phyloP scores from a whole-genome alignment of 2,888 invertebrate genomes.

The Hemistola chrysoprasaria region DNA sequence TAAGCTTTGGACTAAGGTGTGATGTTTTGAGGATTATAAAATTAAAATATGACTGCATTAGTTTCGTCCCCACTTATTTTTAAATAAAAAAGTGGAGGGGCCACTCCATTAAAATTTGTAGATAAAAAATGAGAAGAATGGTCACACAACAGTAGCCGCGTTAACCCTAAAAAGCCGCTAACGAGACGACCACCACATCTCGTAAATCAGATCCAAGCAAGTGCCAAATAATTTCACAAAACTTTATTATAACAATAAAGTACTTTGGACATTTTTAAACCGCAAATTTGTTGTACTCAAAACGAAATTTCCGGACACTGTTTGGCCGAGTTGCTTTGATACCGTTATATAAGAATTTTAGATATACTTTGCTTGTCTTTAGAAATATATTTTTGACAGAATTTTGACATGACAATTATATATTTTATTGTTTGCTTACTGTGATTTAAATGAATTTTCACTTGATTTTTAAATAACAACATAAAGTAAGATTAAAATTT shows the following conservation, averaged over 20 bases:
- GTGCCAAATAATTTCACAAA: conserved; percentile 42
- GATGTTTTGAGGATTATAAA: background rate
- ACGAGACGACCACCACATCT: conserved; percentile 5
- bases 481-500: too few species aligned
- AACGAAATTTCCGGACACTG: conserved; percentile 27
- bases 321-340: conserved; percentile 6
- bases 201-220: conserved; percentile 40
- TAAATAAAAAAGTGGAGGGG: too few species aligned
- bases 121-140: too few species aligned
- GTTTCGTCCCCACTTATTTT: too few species aligned
- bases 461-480: too few species aligned
- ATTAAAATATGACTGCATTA: background rate
- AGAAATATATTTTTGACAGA: too few species aligned
- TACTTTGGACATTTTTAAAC: conserved; percentile 38
- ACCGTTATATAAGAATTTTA: background rate
- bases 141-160: conserved; percentile 1
- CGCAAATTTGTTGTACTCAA: conserved; percentile 41
- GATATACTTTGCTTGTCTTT: too few species aligned
- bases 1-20: conserved; percentile 6
- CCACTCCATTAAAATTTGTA: too few species aligned
- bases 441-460: too few species aligned
- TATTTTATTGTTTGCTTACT: too few species aligned
- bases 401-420: too few species aligned
- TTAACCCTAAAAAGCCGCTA: conserved; percentile 14
- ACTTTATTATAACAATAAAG: conserved; percentile 52